Conservation (phyloP, 2,797 vertebrate species). For the Microctenopoma steveboyesi region DNA sequence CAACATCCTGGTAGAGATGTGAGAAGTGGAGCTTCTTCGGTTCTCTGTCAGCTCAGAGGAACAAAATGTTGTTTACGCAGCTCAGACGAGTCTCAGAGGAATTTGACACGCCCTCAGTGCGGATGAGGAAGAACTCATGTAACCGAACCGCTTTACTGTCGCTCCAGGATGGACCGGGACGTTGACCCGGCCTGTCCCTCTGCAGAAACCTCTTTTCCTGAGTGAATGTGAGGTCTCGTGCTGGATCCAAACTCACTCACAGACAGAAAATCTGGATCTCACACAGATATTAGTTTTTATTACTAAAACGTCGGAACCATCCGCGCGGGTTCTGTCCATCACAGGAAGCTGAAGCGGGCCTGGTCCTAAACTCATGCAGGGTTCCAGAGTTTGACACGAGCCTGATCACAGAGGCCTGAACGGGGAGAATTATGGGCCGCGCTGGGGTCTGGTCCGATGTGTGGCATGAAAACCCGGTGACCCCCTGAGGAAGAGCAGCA, state of each 20-base stretch:
- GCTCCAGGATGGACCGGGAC: not conserved
- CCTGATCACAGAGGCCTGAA: conserved; percentile 21
- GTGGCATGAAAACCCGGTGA: conserved; percentile 10
- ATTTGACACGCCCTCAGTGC: not conserved
- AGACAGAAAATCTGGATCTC: not conserved
- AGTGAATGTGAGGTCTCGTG: too few relatives aligned
- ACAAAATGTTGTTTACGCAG: not conserved
- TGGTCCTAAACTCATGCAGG: too few relatives aligned
- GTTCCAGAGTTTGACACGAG: conserved; percentile 10
- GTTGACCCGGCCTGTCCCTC: too few relatives aligned
- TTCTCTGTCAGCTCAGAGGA: not conserved
- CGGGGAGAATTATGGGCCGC: conserved; percentile 14
- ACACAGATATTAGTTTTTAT: not conserved
- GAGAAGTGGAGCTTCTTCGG: too few relatives aligned
- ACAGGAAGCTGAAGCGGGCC: too few relatives aligned
- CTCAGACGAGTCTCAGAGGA: not conserved
- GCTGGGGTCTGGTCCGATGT: conserved; percentile 3
- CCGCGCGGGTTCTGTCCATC: too few relatives aligned
- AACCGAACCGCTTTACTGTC: too few relatives aligned
- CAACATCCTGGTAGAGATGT: too few relatives aligned
- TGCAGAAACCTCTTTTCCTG: too few relatives aligned
- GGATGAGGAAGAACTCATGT: not conserved
- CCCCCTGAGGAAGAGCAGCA: not conserved
- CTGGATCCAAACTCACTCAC: too few relatives aligned
- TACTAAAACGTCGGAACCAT: too few relatives aligned